These are phyloP conservation scores for Turritopsis rubra DNA, from an alignment of 30 jellyfish, hydroid and myxozoan species.

Conservation along the genomic window DNA sequence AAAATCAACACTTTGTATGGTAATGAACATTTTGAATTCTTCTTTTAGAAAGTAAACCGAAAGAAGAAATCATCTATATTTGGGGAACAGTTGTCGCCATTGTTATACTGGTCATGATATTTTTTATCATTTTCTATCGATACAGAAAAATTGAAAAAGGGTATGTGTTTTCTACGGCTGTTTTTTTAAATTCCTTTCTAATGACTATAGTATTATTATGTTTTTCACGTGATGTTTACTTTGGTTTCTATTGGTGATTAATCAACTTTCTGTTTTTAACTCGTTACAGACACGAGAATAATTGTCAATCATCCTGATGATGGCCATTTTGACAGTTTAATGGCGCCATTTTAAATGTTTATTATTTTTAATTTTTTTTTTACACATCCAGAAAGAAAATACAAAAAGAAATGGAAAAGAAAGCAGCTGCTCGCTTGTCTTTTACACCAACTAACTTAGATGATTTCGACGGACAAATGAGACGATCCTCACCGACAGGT, in stretches of 20 bases:
- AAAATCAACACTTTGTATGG: too few relatives aligned
- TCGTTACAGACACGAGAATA: neutral
- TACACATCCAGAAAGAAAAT: neutral
- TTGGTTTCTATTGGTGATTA: neutral
- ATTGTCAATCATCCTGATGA: neutral
- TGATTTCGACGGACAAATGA: neutral
- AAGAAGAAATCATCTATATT: conserved; percentile 7
- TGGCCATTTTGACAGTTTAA: neutral
- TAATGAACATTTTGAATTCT: neutral
- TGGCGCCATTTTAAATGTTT: neutral
- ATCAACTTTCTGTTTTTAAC: neutral
- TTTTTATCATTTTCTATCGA: conserved; percentile 15
- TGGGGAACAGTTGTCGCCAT: conserved; percentile 29
- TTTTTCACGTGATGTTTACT: too few relatives aligned
- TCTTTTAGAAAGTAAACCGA: neutral
- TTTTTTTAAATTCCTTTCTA: too few relatives aligned
- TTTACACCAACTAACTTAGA: conserved; percentile 10
- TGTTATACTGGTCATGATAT: conserved; percentile 6
- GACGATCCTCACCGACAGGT: conserved; percentile 8
- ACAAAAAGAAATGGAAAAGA: neutral
- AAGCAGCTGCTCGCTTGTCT: neutral
- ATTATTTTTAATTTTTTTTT: neutral
- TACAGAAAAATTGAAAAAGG: conserved; percentile 24
- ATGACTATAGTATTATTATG: too few relatives aligned
- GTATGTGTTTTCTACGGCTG: too few relatives aligned